phyloP scores from a whole-genome alignment of 1,140 invertebrate species.

The Ceratosolen fusciceps region DNA sequence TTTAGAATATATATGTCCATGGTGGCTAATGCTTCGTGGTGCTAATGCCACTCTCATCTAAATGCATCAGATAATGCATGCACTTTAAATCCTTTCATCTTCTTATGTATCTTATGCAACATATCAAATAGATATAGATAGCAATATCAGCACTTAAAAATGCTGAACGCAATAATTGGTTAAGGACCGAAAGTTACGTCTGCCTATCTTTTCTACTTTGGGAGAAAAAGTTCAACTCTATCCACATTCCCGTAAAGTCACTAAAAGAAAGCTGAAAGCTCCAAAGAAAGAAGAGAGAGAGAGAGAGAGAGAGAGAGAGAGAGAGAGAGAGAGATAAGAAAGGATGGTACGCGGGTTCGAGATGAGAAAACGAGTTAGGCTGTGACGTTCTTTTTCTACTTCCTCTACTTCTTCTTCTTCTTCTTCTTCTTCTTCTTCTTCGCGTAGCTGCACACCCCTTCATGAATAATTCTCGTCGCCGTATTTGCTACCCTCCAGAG shows the following conservation, averaged over 20 bases:
- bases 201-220: not conserved
- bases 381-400: too few relatives aligned
- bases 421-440: conserved; percentile 26
- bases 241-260: conserved; percentile 12
- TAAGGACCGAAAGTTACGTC: not conserved
- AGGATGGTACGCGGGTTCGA: not conserved
- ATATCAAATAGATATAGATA: not conserved
- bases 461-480: conserved; percentile 52
- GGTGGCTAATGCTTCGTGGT: too few relatives aligned
- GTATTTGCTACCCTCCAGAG: conserved; percentile 16
- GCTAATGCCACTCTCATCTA: too few relatives aligned
- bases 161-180: not conserved
- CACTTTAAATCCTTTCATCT: not conserved
- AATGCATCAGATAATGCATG: too few relatives aligned
- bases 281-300: not conserved
- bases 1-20: too few relatives aligned
- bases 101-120: not conserved
- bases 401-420: too few relatives aligned
- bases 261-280: conserved; percentile 3
- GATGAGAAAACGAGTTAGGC: conserved; percentile 23
- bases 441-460: conserved; percentile 37
- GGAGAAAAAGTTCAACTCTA: not conserved
- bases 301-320: too few relatives aligned
- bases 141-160: not conserved
- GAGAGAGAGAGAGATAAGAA: too few relatives aligned